These are phyloP conservation scores for Acleris cristana DNA, from an alignment of 2,888 invertebrate genomes.

Conservation along the genomic window DNA sequence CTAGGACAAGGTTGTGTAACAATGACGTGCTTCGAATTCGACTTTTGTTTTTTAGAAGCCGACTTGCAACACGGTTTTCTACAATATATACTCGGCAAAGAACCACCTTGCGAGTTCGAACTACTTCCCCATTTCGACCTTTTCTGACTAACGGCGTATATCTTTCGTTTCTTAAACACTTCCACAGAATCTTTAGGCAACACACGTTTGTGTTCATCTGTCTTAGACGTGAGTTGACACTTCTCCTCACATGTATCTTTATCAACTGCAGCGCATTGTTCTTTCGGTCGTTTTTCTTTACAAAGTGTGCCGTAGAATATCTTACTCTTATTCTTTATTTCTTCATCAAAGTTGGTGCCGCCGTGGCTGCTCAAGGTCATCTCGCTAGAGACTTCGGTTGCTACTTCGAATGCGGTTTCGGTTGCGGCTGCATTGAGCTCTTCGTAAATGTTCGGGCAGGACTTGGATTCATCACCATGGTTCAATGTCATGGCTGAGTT, in stretches of 20 bases:
- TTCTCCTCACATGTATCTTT: neutral
- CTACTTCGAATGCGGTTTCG: no score
- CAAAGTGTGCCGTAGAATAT: conserved; percentile 2
- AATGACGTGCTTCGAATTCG: no score
- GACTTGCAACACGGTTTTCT: no score
- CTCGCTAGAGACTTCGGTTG: conserved; percentile 51
- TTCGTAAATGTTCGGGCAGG: conserved; percentile 65
- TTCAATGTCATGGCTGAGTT: conserved; percentile 49
- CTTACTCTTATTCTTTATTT: conserved; percentile 8
- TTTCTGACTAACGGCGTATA: conserved; percentile 55
- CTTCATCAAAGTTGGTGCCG: conserved; percentile 41
- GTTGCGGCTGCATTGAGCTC: conserved; percentile 43
- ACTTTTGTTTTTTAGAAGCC: no score
- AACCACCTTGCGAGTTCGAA: neutral
- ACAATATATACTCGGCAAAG: neutral
- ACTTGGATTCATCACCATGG: conserved; percentile 56
- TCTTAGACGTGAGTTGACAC: neutral
- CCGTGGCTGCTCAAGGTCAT: conserved; percentile 51
- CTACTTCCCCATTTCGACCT: conserved; percentile 53
- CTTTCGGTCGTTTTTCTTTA: conserved; percentile 38
- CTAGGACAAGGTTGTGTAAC: no score
- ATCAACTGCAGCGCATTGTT: conserved; percentile 32
- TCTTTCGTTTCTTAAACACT: conserved; percentile 62
- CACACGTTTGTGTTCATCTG: conserved; percentile 41
- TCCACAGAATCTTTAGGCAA: conserved; percentile 70